Percentiles rank a stretch among this genome's conserved stretches.
Conservation (phyloP, 1,140 invertebrate species). For the Polyergus mexicanus region DNA sequence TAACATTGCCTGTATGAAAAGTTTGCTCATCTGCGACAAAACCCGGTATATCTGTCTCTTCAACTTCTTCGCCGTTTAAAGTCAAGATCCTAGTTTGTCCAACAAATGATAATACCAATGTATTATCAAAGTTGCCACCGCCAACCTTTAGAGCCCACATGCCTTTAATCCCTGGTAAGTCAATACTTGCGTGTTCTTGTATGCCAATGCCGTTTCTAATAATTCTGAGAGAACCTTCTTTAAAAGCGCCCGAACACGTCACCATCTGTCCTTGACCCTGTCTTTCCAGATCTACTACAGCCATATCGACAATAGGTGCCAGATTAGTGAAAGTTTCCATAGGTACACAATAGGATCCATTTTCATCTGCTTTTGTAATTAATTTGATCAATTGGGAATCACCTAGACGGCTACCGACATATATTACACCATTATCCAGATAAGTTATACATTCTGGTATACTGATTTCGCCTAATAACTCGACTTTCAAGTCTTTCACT, state of each 20-base stretch:
- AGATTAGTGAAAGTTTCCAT: slow-evolving; percentile 99
- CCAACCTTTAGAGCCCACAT: slow-evolving; percentile 97
- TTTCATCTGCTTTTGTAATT: slow-evolving; percentile 94
- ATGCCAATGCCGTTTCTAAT: slow-evolving; percentile 99
- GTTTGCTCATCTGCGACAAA: slow-evolving; percentile 97
- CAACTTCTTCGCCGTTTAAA: slow-evolving; percentile 97
- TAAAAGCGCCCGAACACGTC: slow-evolving; percentile 98
- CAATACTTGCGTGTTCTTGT: slow-evolving; percentile 98
- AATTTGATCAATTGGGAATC: slow-evolving; percentile 98
- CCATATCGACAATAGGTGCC: slow-evolving; percentile 99
- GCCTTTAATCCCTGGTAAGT: slow-evolving; percentile 98
- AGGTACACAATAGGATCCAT: slow-evolving; percentile 95
- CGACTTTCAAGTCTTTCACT: slow-evolving; percentile 97
- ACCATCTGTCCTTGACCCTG: slow-evolving; percentile 99
- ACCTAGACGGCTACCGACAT: slow-evolving; percentile 97
- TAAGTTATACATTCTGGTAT: slow-evolving; percentile 99
- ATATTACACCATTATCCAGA: slow-evolving; percentile 99
- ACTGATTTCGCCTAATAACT: slow-evolving; percentile 97
- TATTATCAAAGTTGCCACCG: slow-evolving; percentile 92
- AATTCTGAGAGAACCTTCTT: slow-evolving; percentile 98
- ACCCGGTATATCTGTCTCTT: slow-evolving; percentile 97
- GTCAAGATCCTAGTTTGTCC: slow-evolving; percentile 96
- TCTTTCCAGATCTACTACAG: slow-evolving; percentile 97
- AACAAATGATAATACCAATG: slow-evolving; percentile 97
- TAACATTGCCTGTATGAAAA: slow-evolving; percentile 97